Evolutionary conservation across 1,140 invertebrate species (phyloP).

Genomic region (Hydropsyche tenuis): DNA sequence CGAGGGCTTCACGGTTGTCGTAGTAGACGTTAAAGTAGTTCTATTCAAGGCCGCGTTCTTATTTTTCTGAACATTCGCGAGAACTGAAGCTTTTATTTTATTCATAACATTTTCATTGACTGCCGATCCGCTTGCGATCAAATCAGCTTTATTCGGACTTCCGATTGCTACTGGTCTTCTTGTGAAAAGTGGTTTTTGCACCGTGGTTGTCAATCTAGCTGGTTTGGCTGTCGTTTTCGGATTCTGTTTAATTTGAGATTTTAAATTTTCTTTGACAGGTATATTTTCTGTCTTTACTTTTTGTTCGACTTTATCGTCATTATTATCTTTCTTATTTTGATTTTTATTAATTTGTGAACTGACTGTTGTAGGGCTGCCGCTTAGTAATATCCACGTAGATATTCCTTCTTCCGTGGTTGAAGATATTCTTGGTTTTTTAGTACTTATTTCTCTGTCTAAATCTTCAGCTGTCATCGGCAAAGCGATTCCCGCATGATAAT

Average conservation of each 20-base stretch:
- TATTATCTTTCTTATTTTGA: slow-evolving; percentile 34
- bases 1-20: slow-evolving; percentile 51
- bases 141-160: slow-evolving; percentile 61
- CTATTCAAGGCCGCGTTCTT: slow-evolving; percentile 54
- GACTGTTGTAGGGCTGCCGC: slow-evolving; percentile 58
- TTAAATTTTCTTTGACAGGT: slow-evolving; percentile 42
- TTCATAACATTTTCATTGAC: slow-evolving; percentile 62
- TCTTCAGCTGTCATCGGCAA: slow-evolving; percentile 65
- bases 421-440: slow-evolving; percentile 52
- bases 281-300: slow-evolving; percentile 50
- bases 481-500: slow-evolving; percentile 65
- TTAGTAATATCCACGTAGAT: slow-evolving; percentile 79
- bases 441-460: slow-evolving; percentile 59
- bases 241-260: slow-evolving; percentile 54
- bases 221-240: slow-evolving; percentile 47
- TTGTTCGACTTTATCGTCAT: slow-evolving; percentile 38
- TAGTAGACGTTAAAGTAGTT: slow-evolving; percentile 46
- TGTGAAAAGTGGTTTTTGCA: slow-evolving; percentile 39
- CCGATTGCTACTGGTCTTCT: slow-evolving; percentile 53
- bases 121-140: slow-evolving; percentile 60
- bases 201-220: slow-evolving; percentile 33
- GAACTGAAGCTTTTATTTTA: slow-evolving; percentile 62
- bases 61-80: slow-evolving; percentile 61
- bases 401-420: slow-evolving; percentile 71
- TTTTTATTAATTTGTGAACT: slow-evolving; percentile 56